Evolutionary conservation across 2,113 vertebrate genomes (phyloP).

Genomic region (Spilogale gracilis): DNA sequence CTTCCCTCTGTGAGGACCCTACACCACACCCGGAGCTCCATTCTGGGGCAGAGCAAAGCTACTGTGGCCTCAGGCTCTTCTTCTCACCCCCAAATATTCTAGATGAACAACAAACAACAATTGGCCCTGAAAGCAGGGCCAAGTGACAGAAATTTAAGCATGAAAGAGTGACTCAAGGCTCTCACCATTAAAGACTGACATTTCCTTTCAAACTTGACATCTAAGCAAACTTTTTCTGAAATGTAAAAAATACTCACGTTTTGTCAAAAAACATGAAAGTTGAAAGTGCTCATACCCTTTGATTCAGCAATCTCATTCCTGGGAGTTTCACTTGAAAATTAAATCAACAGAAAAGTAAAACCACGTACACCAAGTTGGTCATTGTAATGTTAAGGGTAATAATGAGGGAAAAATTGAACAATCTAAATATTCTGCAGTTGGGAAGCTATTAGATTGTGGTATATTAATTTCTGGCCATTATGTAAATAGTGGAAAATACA

Average conservation of each 20-base stretch:
- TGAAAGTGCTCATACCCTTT: not conserved
- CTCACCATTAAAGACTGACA: conserved; percentile 3
- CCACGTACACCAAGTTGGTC: not conserved
- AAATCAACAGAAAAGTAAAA: conserved; percentile 33
- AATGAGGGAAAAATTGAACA: not conserved
- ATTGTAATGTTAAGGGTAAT: not conserved
- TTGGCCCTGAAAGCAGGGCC: not conserved
- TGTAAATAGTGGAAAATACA: not conserved
- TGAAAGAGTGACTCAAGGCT: not conserved
- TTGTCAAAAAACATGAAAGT: not conserved
- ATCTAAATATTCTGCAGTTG: conserved; percentile 13
- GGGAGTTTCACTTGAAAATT: conserved; percentile 53
- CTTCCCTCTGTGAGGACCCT: not conserved
- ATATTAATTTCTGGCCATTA: not conserved
- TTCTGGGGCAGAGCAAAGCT: not conserved
- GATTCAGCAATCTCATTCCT: not conserved
- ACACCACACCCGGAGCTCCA: not conserved
- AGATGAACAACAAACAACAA: not conserved
- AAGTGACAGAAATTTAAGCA: not conserved
- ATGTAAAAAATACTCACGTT: conserved; percentile 38
- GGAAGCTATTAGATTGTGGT: not conserved
- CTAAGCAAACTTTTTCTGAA: conserved; percentile 28
- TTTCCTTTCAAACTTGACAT: conserved; percentile 30
- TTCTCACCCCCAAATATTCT: not conserved
- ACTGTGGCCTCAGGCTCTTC: not conserved